Percentiles rank a stretch among this genome's conserved stretches.
Evolutionary conservation across 2,797 vertebrate genomes (phyloP).

Genomic region (Acropternis orthonyx): DNA sequence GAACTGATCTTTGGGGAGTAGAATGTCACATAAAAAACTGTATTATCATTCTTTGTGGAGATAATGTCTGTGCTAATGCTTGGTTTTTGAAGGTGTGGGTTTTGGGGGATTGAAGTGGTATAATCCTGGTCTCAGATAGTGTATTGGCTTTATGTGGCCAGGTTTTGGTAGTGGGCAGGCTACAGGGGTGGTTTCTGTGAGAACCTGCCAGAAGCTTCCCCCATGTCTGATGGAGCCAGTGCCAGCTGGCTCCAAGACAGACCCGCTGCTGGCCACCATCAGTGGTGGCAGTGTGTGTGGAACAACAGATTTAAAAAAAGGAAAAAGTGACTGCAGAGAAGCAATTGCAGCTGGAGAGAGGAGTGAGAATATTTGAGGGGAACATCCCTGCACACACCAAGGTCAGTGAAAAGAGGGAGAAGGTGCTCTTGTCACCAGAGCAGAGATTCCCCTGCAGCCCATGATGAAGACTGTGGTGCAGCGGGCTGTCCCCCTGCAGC

Average conservation of each 20-base stretch:
- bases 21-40: neutral
- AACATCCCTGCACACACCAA: neutral
- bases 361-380: neutral
- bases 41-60: neutral
- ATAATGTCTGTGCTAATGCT: neutral
- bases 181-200: neutral
- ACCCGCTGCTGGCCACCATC: rapidly evolving
- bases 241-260: rapidly evolving
- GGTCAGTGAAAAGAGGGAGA: neutral
- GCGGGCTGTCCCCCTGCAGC: neutral
- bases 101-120: neutral
- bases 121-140: neutral
- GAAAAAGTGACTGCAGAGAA: neutral
- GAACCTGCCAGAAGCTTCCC: neutral
- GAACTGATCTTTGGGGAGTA: neutral
- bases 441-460: neutral
- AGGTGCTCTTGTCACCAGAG: neutral
- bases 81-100: neutral
- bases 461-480: neutral
- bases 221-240: rapidly evolving
- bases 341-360: neutral
- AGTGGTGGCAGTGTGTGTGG: rapidly evolving
- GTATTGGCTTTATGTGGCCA: neutral
- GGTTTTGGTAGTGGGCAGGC: neutral
- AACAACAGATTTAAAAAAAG: neutral